Evolutionary conservation across 2,797 vertebrate genomes (phyloP).

Genomic region (Anas georgica): DNA sequence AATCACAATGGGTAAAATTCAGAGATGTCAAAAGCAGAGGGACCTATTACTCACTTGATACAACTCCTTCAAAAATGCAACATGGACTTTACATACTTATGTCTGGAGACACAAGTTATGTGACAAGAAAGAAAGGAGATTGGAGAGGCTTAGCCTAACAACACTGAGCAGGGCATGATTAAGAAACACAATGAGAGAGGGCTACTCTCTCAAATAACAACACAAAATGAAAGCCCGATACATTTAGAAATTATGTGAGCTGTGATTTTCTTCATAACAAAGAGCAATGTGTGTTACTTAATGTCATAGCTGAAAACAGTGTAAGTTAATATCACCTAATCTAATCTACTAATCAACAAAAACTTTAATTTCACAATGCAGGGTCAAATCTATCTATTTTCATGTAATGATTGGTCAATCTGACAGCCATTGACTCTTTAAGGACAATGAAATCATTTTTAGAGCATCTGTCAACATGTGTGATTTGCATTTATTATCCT

Average conservation of each 20-base stretch:
- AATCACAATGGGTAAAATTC: neutral
- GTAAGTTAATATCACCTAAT: neutral
- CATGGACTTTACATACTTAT: neutral
- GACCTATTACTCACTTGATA: neutral
- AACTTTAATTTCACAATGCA: neutral
- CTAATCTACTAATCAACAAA: neutral
- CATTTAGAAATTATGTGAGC: neutral
- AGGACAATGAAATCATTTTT: neutral
- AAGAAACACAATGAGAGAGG: neutral
- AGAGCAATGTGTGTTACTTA: neutral
- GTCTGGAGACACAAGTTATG: neutral
- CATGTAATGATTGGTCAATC: neutral
- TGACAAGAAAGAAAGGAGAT: neutral
- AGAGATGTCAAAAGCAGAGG: neutral
- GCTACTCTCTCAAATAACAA: neutral
- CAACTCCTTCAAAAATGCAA: neutral
- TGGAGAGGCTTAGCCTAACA: neutral
- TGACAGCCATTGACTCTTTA: neutral
- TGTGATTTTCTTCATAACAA: neutral
- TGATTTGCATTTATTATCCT: neutral
- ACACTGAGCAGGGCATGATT: rapidly evolving
- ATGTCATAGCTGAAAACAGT: neutral
- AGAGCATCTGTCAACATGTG: neutral
- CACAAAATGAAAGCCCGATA: neutral
- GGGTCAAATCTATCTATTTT: neutral